phyloP scores from a whole-genome alignment of 2,888 invertebrate genomes.

The Tetragonula carbonaria region DNA sequence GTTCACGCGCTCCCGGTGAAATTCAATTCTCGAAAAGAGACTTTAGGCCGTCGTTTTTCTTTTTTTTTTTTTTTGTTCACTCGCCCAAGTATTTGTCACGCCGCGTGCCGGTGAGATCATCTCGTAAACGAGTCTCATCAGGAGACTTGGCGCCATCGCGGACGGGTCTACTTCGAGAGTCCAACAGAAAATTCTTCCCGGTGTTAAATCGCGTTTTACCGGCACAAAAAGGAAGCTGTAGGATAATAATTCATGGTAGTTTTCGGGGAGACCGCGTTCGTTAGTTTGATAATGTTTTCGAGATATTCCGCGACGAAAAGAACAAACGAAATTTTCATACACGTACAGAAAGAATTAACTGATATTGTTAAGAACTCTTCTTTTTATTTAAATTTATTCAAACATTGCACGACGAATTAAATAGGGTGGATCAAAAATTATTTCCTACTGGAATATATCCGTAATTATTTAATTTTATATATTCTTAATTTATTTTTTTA shows the following conservation, averaged over 20 bases:
- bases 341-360: neutral
- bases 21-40: slow-evolving; percentile 41
- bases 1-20: slow-evolving; percentile 11
- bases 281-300: neutral
- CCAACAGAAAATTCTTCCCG: slow-evolving; percentile 17
- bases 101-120: slow-evolving; percentile 20
- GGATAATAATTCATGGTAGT: neutral
- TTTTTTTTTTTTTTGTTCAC: slow-evolving; percentile 2
- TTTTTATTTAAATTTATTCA: neutral
- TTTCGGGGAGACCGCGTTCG: neutral
- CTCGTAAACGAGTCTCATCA: slow-evolving; percentile 45
- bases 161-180: slow-evolving; percentile 15
- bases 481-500: too few species aligned
- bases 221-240: neutral
- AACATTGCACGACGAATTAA: neutral
- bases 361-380: neutral
- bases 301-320: neutral
- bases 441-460: too few species aligned
- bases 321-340: neutral
- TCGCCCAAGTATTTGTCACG: slow-evolving; percentile 23
- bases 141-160: slow-evolving; percentile 29
- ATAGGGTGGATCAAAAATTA: too few species aligned
- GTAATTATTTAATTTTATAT: too few species aligned
- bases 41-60: slow-evolving; percentile 23
- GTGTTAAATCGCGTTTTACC: slow-evolving; percentile 23